Conservation (phyloP, 2,888 invertebrate species). For the Lathronympha strigana region DNA sequence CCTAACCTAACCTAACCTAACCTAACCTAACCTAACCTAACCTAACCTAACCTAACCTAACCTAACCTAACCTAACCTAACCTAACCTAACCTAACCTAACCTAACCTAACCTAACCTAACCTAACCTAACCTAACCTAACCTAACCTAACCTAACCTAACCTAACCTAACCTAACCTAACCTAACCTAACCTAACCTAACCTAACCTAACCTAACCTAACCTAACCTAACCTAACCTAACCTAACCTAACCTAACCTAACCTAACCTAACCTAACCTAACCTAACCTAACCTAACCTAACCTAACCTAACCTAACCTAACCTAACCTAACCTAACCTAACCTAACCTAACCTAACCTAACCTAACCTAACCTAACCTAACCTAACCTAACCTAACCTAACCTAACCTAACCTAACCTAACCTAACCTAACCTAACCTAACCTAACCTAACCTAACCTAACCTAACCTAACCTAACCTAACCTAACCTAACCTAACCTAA, state of each 20-base stretch:
- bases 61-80: constrained; percentile 36
- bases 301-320: constrained; percentile 40
- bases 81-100: constrained; percentile 25
- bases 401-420: constrained; percentile 22
- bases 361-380: constrained; percentile 40
- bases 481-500: constrained; percentile 34
- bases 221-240: constrained; percentile 32
- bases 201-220: constrained; percentile 29
- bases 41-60: constrained; percentile 38
- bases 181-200: constrained; percentile 23
- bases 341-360: constrained; percentile 30
- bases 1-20: constrained; percentile 39
- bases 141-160: constrained; percentile 38
- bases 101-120: constrained; percentile 38
- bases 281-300: constrained; percentile 34
- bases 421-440: constrained; percentile 34
- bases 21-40: constrained; percentile 39
- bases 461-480: constrained; percentile 30
- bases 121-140: constrained; percentile 31
- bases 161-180: constrained; percentile 39
- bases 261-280: constrained; percentile 37
- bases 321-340: constrained; percentile 41
- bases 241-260: constrained; percentile 22
- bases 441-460: constrained; percentile 36
- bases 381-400: constrained; percentile 40